Base-by-base conservation (phyloP, 2,888 invertebrate genomes). In the Coenonympha glycerion region DNA sequence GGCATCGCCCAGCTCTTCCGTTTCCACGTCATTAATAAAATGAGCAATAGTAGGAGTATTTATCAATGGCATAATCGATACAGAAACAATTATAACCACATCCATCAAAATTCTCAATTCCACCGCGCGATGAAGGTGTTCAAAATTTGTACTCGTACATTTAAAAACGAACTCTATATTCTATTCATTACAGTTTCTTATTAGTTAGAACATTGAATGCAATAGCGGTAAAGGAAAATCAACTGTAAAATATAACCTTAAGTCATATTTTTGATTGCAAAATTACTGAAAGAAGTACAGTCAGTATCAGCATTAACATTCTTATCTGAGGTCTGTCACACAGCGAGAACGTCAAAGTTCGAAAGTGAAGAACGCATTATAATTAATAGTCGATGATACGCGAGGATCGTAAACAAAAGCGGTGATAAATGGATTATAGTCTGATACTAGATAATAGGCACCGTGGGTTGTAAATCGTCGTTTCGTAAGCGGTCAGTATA, bases 51-150 rank as follows among this genome's bases (percentile, higher is more conserved):
- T 81, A 79, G 79, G 79, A 85, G 83, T 86, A 83, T 86, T 84
- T 85, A 86, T 86, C 86, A 86, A 85, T 86, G 86, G 84, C 86
- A 87, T 87, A 86, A 87, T 87, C 87, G 86, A 87, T 86, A 86
- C 84, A 81, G 83, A 85, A 87, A 87, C 86, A 87, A 87, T 87
- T 87, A 87, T 86, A 87, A 87, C 79, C 77, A 76, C 85, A 87
- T 87, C 79, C 79, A 87, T 87, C 87, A 86, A 85, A 80, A 84
- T 81, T 79, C 76, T 81, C 74, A 78, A 79, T 76, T 79, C 69
- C 65, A 66, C 64, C 74, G 66, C 63, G 67, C 66, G 65, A 62
- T 66, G 58, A 63, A 70, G 69, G 68, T 66, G 66, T 73, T 69
- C 56, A 59, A 63, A 73, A 40, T 26, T 49, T 36, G 19, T 69